Conservation (phyloP, 1,140 invertebrate species). For the Drosophila sproati region DNA sequence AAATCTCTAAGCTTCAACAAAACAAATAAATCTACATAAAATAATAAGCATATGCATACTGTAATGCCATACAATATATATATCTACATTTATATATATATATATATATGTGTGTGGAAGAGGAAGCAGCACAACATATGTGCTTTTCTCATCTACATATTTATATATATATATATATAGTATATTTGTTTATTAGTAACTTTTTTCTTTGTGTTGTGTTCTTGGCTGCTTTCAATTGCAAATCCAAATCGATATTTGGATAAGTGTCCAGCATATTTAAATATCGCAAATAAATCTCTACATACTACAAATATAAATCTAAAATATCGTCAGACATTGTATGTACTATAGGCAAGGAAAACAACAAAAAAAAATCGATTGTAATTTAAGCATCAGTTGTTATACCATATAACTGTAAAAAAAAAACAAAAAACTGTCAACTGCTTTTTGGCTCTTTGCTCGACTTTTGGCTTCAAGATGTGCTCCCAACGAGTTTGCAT, state of each 20-base stretch:
- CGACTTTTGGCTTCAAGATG: conserved; percentile 41
- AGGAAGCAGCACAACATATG: conserved; percentile 16
- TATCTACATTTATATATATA: conserved; percentile 8
- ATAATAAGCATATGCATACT: neutral
- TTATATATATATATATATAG: conserved; percentile 13
- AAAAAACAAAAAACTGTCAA: conserved; percentile 1
- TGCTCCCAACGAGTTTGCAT: conserved; percentile 54
- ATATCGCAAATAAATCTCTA: neutral
- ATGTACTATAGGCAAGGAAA: neutral
- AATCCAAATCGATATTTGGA: conserved; percentile 6
- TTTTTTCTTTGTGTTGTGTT: neutral
- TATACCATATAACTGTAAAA: conserved; percentile 17
- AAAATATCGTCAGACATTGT: neutral
- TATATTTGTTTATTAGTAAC: neutral
- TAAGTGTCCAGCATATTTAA: neutral
- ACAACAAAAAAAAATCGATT: too few species aligned
- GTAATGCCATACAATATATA: neutral
- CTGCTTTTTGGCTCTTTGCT: conserved; percentile 38
- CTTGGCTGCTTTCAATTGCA: conserved; percentile 1
- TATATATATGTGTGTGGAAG: conserved; percentile 11
- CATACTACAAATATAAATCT: neutral
- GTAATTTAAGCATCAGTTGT: conserved; percentile 32
- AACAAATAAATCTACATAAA: neutral
- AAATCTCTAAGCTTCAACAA: conserved; percentile 7
- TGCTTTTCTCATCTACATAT: conserved; percentile 9